Evolutionary conservation across 2,797 vertebrate species (phyloP).

Genomic region (Tadarida brasiliensis): DNA sequence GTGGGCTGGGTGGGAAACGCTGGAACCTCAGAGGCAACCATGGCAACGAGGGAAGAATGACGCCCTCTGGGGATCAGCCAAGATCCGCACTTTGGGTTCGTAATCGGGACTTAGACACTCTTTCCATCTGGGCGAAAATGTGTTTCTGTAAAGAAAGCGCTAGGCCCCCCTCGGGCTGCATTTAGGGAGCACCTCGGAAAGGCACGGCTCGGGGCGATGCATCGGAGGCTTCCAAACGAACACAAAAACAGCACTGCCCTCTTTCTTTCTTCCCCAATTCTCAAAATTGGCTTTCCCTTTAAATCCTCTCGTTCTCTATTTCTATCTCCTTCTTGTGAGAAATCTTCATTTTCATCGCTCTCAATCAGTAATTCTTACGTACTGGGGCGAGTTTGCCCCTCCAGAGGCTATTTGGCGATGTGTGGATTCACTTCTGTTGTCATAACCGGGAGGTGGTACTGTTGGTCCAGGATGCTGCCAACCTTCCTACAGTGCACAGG

Average conservation of each 20-base stretch:
- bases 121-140: background rate
- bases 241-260: background rate
- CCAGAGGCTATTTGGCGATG: too few species aligned
- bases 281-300: background rate
- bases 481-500: too few species aligned
- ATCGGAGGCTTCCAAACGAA: background rate
- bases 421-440: background rate
- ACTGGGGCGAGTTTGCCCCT: background rate
- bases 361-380: background rate
- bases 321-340: background rate
- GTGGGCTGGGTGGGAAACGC: constrained; percentile 77
- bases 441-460: background rate
- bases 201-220: background rate
- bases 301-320: background rate
- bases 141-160: background rate
- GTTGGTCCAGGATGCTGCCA: accelerated
- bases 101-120: background rate
- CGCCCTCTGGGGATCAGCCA: background rate
- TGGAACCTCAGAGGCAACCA: constrained; percentile 65
- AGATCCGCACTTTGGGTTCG: background rate
- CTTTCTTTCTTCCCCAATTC: background rate
- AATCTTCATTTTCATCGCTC: background rate
- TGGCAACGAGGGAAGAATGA: background rate
- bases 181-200: background rate
- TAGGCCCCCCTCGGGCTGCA: accelerated